Evolutionary conservation across 2,797 vertebrate species (phyloP), one percentile per base, ranked within the genome.

Genomic region (Channallabes apus): DNA sequence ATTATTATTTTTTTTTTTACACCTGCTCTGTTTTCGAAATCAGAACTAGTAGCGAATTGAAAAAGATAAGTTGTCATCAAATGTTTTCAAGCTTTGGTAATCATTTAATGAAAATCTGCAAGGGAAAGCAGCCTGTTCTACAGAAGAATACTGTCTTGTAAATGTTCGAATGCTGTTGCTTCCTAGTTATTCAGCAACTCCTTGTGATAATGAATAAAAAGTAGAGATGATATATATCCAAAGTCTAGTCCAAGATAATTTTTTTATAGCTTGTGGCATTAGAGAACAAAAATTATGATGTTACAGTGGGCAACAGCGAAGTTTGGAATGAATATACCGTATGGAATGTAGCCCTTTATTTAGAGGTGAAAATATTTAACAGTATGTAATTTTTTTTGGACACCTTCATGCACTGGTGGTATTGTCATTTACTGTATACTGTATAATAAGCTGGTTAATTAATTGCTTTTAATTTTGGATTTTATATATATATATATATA

Each of bases 161-260:
- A 18, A 80, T 80, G 61, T 65, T 65, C n/a, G 11, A 64, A 80
- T 46, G 78, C 35, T 80, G 38, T 62, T 62, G 77, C 58, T 62
- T 80, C 46, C 59, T 51, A 65, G 61, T 65, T 80, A 29, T 80
- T 65, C 17, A 65, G 59, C 59, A 62, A 62, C 58, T 41, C 27
- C 7, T 80, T 65, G n/a, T 51, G 38, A 61, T 62, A 78, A 15
- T 38, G 46, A 80, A 65, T 80, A 80, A 80, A 80, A 46, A 27
- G 24, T 80, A 65, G 62, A 80, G n/a, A 80, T 32, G 65, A 51
- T 29, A 54, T 80, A 54, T 17, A 65, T 67, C 22, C n/a, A 67
- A 67, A 67, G 41, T 51, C 38, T 51, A 80, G 78, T 80, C 78
- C 51, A 51, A 51, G 61, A 62, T 59, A 7, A 35, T 18, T 20